Evolutionary conservation across 30 jellyfish, hydroid and myxozoan genomes (phyloP), one percentile per base, ranked within the genome.

Genomic region (Mastigias papua): DNA sequence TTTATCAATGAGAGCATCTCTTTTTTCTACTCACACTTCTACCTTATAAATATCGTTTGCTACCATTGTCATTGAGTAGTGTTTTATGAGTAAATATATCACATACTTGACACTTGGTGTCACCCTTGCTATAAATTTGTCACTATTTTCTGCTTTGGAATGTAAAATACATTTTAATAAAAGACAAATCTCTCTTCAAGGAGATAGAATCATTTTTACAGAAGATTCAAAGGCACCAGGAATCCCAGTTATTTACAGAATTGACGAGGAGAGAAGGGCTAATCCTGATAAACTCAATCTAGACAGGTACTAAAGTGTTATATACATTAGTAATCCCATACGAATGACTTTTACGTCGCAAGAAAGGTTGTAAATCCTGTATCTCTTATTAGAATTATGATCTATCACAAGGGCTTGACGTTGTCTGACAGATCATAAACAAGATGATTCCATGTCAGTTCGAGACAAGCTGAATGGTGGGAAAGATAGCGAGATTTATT

Each of bases 151-250:
- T 37, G 5, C 11, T 11, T 37, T 37, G 5, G 54, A 37, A 11
- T 37, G 5, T 37, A 4, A 51, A 51, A 10, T 23, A 5, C 25
- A 2, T 5, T 10, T 3, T 63, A 21, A 63, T 63, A 23, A 17
- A n/a, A 63, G 42, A 22, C 8, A 23, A 63, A 58, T 69, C 16
- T 25, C 48, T 73, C 51, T 48, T 48, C 33, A 10, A 92, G 98
- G 98, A 71, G 98, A 93, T 67, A 61, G 86, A 34, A 97, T 93
- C 7, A 87, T 93, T 34, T 93, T 87, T 83, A 89, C 98, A 22
- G 97, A 93, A 31, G 87, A 91, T 25, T 76, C 97, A 1, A 82
- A 95, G 27, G 95, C 90, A 5, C 98, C 98, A 31, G 98, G 98
- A 17, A 68, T 87, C 60, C 97, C 96, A n/a, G 89, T 93, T 19